Conservation (phyloP, 2,888 invertebrate genomes). For the Cheilosia pagana region DNA sequence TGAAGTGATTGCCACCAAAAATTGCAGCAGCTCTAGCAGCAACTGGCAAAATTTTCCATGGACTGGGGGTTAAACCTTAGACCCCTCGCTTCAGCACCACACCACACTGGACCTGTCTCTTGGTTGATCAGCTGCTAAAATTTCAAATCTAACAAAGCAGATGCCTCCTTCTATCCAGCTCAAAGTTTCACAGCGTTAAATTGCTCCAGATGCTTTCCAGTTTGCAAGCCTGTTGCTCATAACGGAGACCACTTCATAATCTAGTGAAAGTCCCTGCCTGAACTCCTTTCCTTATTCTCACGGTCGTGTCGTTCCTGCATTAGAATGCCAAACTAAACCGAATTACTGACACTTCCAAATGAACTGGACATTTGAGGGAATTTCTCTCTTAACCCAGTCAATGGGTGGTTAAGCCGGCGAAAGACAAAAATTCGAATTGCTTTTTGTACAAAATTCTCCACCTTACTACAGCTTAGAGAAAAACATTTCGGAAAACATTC, state of each 20-base stretch:
- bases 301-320: slow-evolving; percentile 2
- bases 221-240: neutral
- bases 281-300: neutral
- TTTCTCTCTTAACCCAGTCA: slow-evolving; percentile 26
- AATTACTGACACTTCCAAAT: slow-evolving; percentile 13
- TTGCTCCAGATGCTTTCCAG: neutral
- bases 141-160: too few species aligned
- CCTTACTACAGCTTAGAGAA: neutral
- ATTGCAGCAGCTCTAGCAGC: too few species aligned
- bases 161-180: too few species aligned
- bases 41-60: too few species aligned
- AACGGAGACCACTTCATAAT: neutral
- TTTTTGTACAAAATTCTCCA: slow-evolving; percentile 9
- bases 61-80: too few species aligned
- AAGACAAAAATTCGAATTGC: slow-evolving; percentile 39
- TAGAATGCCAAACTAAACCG: slow-evolving; percentile 8
- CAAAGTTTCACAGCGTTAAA: neutral
- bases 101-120: too few species aligned
- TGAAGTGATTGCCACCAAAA: too few species aligned
- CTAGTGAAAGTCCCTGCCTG: neutral
- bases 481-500: neutral
- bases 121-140: too few species aligned
- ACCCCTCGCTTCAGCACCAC: too few species aligned
- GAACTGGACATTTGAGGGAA: slow-evolving; percentile 1
- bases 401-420: slow-evolving; percentile 23